Base-by-base conservation (phyloP, 2,113 vertebrate species). In the Coracopsis vasa region DNA sequence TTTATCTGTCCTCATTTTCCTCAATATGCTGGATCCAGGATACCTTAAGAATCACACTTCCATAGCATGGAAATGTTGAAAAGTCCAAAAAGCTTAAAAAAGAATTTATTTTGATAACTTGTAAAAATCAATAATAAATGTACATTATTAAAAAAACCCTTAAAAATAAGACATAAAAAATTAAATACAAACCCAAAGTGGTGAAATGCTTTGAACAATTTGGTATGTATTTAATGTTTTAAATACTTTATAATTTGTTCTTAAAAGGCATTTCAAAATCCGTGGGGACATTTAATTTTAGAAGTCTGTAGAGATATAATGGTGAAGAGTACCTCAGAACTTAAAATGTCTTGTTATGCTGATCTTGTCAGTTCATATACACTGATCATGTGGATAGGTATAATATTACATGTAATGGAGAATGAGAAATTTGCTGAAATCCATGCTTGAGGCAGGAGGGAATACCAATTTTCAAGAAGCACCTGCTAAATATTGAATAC, bases 351-450 rank as follows among this genome's bases (percentile, higher is more conserved):
- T 90, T 88, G 47, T 94, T 96, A 74, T 79, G 50, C 23, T 92
- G 73, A 81, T 88, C 92, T 85, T 88, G 75, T 88, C 69, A 69
- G 72, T 78, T 94, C 80, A 69, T 88, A 92, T 75, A 80, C 31
- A 86, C 72, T 56, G 61, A 37, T 92, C 94, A 93, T 92, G 80
- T 85, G 86, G 45, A 16, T 72, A 41, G 6, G 21, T 87, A 80
- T 96, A 95, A 72, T 53, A 58, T 96, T 95, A 93, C 92, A 89
- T 92, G 94, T 91, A 96, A 94, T 64, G 33, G 92, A 95, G 91
- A 91, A 96, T 39, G 12, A 89, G 62, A 96, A 96, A 91, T 92
- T 94, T 91, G 53, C 77, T 95, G 92, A 94, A 96, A 96, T 95
- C 80, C 70, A 72, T 74, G 80, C 88, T 92, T 82, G 41, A 82